These are phyloP conservation scores for Micrastur ruficollis DNA, from an alignment of 2,797 vertebrate genomes.

Conservation along the genomic window DNA sequence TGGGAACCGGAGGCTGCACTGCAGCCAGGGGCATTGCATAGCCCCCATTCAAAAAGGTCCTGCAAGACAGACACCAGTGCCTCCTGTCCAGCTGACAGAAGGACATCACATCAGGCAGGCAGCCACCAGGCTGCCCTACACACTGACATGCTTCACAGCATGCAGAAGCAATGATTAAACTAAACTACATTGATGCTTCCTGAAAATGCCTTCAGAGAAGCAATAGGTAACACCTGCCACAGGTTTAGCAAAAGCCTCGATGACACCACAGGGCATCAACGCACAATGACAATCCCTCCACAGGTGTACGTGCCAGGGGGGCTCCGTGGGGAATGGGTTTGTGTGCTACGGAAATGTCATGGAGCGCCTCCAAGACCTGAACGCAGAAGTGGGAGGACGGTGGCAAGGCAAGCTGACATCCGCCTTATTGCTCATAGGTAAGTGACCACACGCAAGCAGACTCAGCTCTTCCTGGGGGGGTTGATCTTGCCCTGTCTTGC, in stretches of 20 bases:
- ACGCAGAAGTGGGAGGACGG: constrained; percentile 76
- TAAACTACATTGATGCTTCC: accelerated
- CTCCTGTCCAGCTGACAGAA: neutral
- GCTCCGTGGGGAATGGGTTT: constrained; percentile 84
- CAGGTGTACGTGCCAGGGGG: constrained; percentile 85
- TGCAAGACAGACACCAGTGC: accelerated
- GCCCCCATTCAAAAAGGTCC: neutral
- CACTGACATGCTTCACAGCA: neutral
- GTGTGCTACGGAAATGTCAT: constrained; percentile 88
- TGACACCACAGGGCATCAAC: neutral
- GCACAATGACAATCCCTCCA: neutral
- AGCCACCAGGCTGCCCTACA: neutral
- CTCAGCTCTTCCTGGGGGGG: neutral
- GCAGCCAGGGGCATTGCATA: accelerated
- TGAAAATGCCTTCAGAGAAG: neutral
- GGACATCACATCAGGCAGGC: neutral
- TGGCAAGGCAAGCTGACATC: constrained; percentile 86
- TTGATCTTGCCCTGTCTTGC: neutral
- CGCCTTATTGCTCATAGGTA: constrained; percentile 86
- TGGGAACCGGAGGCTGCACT: neutral
- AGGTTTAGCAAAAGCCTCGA: accelerated
- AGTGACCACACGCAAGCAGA: neutral
- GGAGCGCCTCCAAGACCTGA: constrained; percentile 83
- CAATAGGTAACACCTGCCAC: accelerated
- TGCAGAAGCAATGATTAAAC: neutral